Base-by-base conservation (phyloP, 2,888 invertebrate genomes). In the Noctuana brunneofusca region DNA sequence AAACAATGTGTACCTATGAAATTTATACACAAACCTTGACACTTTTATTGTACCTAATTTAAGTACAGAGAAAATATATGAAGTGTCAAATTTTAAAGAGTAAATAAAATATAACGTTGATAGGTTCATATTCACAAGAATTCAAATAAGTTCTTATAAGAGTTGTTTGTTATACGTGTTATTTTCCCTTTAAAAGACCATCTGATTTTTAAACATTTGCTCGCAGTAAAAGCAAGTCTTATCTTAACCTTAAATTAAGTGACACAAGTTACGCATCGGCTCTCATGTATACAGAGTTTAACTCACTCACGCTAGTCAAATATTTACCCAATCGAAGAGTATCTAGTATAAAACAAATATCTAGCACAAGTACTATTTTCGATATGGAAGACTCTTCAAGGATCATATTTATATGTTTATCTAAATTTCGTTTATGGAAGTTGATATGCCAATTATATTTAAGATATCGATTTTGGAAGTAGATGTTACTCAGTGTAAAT, bases 371-470 rank as follows among this genome's bases (percentile, higher is more conserved):
- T 78, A 78, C 87, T 89, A 87, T 89, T 79, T 86, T 87, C 86
- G 91, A 92, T 92, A 92, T 92, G 92, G 92, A 92, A 92, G 92
- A 92, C 87, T 83, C 80, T 80, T 84, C 77, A 81, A 83, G 76
- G 80, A 83, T 86, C 83, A 80, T 75, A 75, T 65, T n/a, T 54
- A 38, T 38, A 75, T 81, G 79, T 72, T 76, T 79, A 84, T 80
- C 84, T 87, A 83, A 84, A 80, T 86, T 86, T 86, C 82, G 82
- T 84, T 84, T 85, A 83, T 84, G 89, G 89, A 86, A 86, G 83
- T 89, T 92, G 92, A 92, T 92, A 92, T 92, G 92, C 92, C 92
- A 90, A 89, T 91, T 80, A 79, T 81, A 83, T 83, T 80, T 77
- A 76, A 76, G 78, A 81, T 83, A 83, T 81, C 77, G 75, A 80